Evolutionary conservation across 37 sponge, comb jelly and placozoan species (phyloP), one percentile per base, ranked within the genome.

Genomic region (Geodia barretti): DNA sequence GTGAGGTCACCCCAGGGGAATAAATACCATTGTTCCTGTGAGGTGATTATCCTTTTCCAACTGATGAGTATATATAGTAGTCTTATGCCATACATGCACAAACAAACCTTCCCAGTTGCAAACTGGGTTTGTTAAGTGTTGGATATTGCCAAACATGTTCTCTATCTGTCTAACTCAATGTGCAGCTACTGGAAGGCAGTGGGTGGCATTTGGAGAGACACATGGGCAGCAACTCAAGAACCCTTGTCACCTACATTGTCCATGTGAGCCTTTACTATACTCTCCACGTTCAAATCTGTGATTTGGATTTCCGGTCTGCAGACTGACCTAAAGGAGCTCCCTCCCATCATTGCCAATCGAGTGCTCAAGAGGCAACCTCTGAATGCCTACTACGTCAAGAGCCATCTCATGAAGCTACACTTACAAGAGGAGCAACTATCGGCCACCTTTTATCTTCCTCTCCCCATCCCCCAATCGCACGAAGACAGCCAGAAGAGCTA

Each of bases 161-260:
- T 47, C 11, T 47, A 14, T 47, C 11, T 47, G n/a, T n/a, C n/a
- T n/a, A n/a, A n/a, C 39, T 36, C 59, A 21, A 35, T 59, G 4
- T 70, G 0, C 58, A 89, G 90, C 11, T 84, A 0, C 83, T 25
- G 23, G 84, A 79, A 65, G 92, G 92, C 24, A 73, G 74, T 38
- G 92, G 92, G 4, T 92, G 81, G 81, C 80, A 83, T 41, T 30
- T 84, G 65, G 87, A 91, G 41, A 83, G 83, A 54, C 86, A 78
- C 41, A 36, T 62, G 5, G 75, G 74, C 29, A 83, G 79, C 30
- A 40, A 36, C 0, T 65, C 78, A 28, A 73, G 73, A 28, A 64
- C 65, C 5, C n/a, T 64, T 7, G 64, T 77, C 77, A 62, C 23
- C 8, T 77, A 62, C 61, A 9, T 77, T 33, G 64, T 39, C 34